Evolutionary conservation across 2,113 vertebrate species (phyloP), one percentile per base, ranked within the genome.

Genomic region (Nothoprocta pentlandii): DNA sequence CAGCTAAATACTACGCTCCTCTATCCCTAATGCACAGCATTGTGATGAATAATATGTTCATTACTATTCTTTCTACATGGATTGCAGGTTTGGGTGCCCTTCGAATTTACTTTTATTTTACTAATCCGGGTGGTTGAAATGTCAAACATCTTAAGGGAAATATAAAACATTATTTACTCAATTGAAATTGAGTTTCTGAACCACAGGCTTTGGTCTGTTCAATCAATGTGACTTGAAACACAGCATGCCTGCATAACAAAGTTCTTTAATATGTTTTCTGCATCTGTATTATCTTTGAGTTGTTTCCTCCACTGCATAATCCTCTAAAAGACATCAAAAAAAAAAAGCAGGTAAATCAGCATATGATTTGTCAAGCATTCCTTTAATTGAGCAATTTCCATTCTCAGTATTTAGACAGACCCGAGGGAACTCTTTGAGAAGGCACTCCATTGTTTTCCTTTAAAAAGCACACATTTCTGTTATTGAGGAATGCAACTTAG

Each of bases 381-480:
- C 34, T 87, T 92, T 89, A 71, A 82, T 80, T 87, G 54, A 58
- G 61, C 47, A 44, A 63, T 78, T 90, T 75, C 62, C 47, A 80
- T 54, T 93, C 54, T 28, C 56, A 56, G 32, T 56, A 42, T 80
- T 87, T 80, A 83, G 82, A 56, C 39, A 80, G 71, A 80, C 68
- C 51, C 53, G 26, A 9, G 90, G 66, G 83, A 93, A 66, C 77
- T 85, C 51, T 78, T 56, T 16, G 21, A 88, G 76, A 74, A 88
- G 34, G 46, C 26, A 16, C 80, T 86, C 56, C 22, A 3, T 42
- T 61, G 8, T 32, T 80, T 80, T 54, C 39, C 66, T 85, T 85
- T 74, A 39, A 17, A 89, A 85, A 63, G 53, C 32, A 11, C 26
- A 13, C 34, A 75, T 56, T 80, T 71, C 5, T 61, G 54, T 47